Evolutionary conservation across 2,113 vertebrate species (phyloP).

Genomic region (human (Homo sapiens)): GRCh38 chr17:66368501-66369000

Average conservation of each 20-base stretch:
- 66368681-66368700: too few relatives aligned
- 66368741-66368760: neutral
- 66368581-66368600: too few relatives aligned
- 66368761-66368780: neutral
- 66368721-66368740: neutral
- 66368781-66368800: neutral
- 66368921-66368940: rapidly evolving
- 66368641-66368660: too few relatives aligned
- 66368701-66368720: neutral
- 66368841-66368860: neutral
- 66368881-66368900: neutral
- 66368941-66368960: neutral
- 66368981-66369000: neutral
- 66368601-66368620: too few relatives aligned
- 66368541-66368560: too few relatives aligned
- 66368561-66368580: too few relatives aligned
- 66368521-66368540: too few relatives aligned
- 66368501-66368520: too few relatives aligned
- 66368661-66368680: too few relatives aligned
- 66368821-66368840: neutral
- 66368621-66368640: too few relatives aligned
- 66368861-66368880: neutral
- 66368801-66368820: neutral
- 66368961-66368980: too few relatives aligned
- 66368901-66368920: neutral